Evolutionary conservation across 2,888 invertebrate genomes (phyloP).

Genomic region (Carterocephalus palaemon): DNA sequence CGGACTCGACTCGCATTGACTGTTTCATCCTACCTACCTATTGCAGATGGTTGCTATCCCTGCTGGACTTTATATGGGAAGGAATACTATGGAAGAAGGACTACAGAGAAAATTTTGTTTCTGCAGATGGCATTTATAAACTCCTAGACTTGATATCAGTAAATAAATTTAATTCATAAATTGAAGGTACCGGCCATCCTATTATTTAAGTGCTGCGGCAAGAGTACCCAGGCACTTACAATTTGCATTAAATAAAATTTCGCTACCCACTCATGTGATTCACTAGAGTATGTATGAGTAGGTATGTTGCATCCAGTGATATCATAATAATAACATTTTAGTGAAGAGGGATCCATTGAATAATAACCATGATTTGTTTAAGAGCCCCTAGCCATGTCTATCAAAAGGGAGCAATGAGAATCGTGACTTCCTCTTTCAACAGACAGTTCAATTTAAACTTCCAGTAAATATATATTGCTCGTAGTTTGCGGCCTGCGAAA

Average conservation of each 20-base stretch:
- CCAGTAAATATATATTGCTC: too few relatives aligned
- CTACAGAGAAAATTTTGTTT: conserved; percentile 49
- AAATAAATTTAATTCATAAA: conserved; percentile 25
- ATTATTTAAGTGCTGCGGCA: too few relatives aligned
- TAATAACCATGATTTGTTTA: conserved; percentile 1
- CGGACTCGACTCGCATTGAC: too few relatives aligned
- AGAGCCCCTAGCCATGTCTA: conserved; percentile 8
- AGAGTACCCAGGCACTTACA: too few relatives aligned
- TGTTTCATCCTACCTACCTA: background rate
- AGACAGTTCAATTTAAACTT: conserved; percentile 19
- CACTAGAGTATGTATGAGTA: too few relatives aligned
- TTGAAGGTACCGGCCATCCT: background rate
- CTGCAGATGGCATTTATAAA: conserved; percentile 57
- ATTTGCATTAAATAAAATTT: too few relatives aligned
- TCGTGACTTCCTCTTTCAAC: conserved; percentile 21
- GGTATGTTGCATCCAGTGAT: too few relatives aligned
- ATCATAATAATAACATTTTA: too few relatives aligned
- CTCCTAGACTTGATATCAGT: conserved; percentile 65
- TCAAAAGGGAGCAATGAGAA: conserved; percentile 2
- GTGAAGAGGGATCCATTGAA: too few relatives aligned
- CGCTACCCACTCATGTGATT: too few relatives aligned
- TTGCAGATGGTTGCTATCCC: conserved; percentile 58
- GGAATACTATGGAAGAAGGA: conserved; percentile 55
- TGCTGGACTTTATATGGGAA: conserved; percentile 68
- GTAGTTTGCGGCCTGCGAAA: background rate